Evolutionary conservation across 2,888 invertebrate genomes (phyloP), one percentile per base, ranked within the genome.

Genomic region (Leptodirus hochenwartii): DNA sequence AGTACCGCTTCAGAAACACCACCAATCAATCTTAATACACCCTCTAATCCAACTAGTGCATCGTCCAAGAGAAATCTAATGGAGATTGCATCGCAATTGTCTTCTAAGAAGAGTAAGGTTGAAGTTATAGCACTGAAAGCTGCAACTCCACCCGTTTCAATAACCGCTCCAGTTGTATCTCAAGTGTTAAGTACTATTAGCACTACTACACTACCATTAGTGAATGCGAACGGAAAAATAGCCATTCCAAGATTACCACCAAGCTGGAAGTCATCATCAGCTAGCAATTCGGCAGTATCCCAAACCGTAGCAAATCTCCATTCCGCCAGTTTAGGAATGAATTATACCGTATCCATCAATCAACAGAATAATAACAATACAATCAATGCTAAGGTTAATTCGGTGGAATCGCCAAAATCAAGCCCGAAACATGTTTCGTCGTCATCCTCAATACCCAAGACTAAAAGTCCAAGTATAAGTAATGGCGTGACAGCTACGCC

Each of bases 11-110:
- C 20, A 20, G 20, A 20, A 20, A 20, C n/a, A 20, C 20, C 20
- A 8, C 20, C n/a, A 20, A n/a, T n/a, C n/a, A n/a, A n/a, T n/a
- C n/a, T n/a, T n/a, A 35, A 39, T 12, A 12, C 31, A 5, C 34
- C 34, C n/a, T 20, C 37, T 13, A 37, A 42, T 31, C 17, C 37
- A 17, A 39, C 31, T 5, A 37, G 8, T 15, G 15, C 29, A 15
- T 23, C 28, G 8, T 15, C 34, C 5, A 51, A 51, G 30, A 33
- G 48, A 5, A 52, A 50, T 22, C 48, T 53, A 27, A 33, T 49
- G 32, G 53, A 54, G 29, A 54, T 54, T 20, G 50, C 54, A 1
- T 43, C 48, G n/a, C 48, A 53, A 30, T 38, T 54, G 26, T 44
- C 43, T 30, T 31, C 24, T 17, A 54, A 53, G 35, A 52, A 51